Evolutionary conservation across 2,113 vertebrate species (phyloP).

Genomic region (Anser cygnoides): DNA sequence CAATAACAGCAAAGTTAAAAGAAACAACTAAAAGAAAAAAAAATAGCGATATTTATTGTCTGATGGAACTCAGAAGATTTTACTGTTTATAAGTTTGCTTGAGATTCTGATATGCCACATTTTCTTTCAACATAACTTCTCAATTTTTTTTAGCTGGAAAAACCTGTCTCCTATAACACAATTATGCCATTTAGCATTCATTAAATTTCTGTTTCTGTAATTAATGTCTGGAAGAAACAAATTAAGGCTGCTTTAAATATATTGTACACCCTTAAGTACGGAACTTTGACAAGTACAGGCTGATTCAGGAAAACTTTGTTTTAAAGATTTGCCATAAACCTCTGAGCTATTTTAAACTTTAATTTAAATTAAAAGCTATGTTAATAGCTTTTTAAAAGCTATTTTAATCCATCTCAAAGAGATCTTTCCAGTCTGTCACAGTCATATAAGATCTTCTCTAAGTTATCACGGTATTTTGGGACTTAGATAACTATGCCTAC

Average conservation of each 20-base stretch:
- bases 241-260: neutral
- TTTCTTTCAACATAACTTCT: neutral
- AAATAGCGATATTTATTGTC: neutral
- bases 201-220: neutral
- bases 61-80: neutral
- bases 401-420: neutral
- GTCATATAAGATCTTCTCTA: neutral
- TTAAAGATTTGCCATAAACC: neutral
- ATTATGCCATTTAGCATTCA: neutral
- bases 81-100: neutral
- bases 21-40: neutral
- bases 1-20: neutral
- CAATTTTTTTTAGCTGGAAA: neutral
- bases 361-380: no score
- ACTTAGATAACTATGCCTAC: neutral
- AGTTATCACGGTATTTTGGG: neutral
- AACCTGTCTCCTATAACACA: neutral
- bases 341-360: neutral
- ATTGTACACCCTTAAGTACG: neutral
- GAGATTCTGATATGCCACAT: neutral
- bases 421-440: neutral
- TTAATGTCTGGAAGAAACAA: neutral
- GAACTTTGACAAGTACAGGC: neutral
- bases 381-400: no score
- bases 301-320: neutral